Evolutionary conservation across 2,888 invertebrate genomes (phyloP), one percentile per base, ranked within the genome.

Genomic region (Drosophila atripex): DNA sequence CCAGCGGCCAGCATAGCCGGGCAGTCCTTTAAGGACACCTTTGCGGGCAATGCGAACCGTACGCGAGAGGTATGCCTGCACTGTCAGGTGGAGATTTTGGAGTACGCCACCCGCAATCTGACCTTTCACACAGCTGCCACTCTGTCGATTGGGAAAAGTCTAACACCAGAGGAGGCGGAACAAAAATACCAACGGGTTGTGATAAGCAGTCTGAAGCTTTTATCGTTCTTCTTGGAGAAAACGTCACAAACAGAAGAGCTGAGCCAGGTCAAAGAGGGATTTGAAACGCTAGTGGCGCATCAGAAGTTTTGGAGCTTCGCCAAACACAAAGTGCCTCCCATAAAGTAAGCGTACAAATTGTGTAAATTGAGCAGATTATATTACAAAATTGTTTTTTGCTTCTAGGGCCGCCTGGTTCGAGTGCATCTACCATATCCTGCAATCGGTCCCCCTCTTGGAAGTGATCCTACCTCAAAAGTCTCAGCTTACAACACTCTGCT

Each of bases 41-140:
- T 98, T 91, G 95, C 97, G 0, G 93, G 93, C 8, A 93, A 93
- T 56, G 92, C 94, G 7, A 93, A 93, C 50, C 98, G 97, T 92
- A 92, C 96, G 52, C 93, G 94, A 2, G 96, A 96, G 88, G 97
- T 96, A 9, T 93, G 97, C 52, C 90, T 94, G 5, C 97, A 96
- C 92, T 98, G 97, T 90, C 96, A 96, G 88, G 93, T 93, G 43
- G 97, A 98, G 91, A 95, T 98, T 61, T 84, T 97, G 28, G 92
- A 93, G 25, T 95, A 95, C 76, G 93, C 97, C n/a, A 91, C 93
- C 53, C 95, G 96, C 56, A 96, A 95, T 89, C 90, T 96, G 28
- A 93, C 93, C 18, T 92, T 93, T 45, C 93, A 94, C 73, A 93
- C 93, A 8, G 91, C 93, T 0, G 92, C 93, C 61, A 93, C 93